Percentiles rank a stretch among this genome's conserved stretches.
Evolutionary conservation across 1,140 invertebrate species (phyloP).

Genomic region (Stratiolaelaps scimitus): DNA sequence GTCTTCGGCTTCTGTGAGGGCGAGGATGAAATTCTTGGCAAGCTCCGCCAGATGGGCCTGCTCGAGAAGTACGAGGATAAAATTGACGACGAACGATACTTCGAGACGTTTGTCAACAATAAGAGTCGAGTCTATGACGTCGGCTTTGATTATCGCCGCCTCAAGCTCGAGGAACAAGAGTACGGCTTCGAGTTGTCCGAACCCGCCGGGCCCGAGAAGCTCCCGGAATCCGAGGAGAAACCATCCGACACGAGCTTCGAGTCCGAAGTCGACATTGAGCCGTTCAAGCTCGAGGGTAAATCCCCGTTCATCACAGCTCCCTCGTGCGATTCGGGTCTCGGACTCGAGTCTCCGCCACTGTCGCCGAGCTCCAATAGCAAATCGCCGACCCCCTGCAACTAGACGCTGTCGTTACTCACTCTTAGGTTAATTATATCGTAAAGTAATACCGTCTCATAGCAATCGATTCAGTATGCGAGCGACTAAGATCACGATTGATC

Average conservation of each 20-base stretch:
- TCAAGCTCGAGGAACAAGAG: not conserved
- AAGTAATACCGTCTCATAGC: too few species aligned
- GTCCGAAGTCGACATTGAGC: conserved; percentile 27
- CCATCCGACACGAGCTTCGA: conserved; percentile 26
- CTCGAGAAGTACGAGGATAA: conserved; percentile 18
- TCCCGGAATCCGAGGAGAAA: conserved; percentile 47
- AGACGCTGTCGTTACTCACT: too few species aligned
- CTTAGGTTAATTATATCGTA: too few species aligned
- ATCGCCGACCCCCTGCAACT: conserved; percentile 10
- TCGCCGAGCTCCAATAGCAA: conserved; percentile 26
- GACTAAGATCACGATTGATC: too few species aligned
- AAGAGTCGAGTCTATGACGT: conserved; percentile 7
- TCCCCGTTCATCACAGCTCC: not conserved
- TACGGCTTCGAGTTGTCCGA: not conserved
- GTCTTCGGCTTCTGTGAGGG: conserved; percentile 25
- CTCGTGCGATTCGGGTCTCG: conserved; percentile 14
- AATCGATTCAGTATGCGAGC: too few species aligned
- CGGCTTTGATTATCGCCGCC: conserved; percentile 10
- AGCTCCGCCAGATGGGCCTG: conserved; percentile 4
- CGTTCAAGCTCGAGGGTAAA: conserved; percentile 11
- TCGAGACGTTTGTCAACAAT: conserved; percentile 12
- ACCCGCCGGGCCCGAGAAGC: not conserved
- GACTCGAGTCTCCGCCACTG: conserved; percentile 17
- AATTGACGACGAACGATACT: conserved; percentile 21
- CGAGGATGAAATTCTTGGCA: not conserved